Base-by-base conservation (phyloP, 2,888 invertebrate genomes). In the Trissonchulus latispiculum region DNA sequence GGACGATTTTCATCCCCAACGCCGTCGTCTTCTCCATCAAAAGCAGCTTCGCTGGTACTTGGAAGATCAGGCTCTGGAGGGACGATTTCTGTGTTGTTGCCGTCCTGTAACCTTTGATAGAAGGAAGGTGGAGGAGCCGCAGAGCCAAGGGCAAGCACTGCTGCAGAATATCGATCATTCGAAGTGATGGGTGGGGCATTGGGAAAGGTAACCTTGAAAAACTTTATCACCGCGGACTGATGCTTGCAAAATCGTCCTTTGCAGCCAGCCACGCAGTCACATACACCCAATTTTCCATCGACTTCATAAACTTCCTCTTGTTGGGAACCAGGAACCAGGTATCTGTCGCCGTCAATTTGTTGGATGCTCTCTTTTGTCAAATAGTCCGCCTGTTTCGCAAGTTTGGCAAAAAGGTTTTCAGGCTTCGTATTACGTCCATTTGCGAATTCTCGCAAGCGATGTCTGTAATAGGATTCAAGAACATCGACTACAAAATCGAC, bases 201-300 rank as follows among this genome's bases (percentile, higher is more conserved):
- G 29, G 64, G 64, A 62, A 62, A 29, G 29, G 3, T 8, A 3
- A 29, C 64, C 3, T 3, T 8, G 29, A 62, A 62, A 31, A 62
- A 62, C 3, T 62, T 3, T 3, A n/a, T 31, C 3, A 62, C 64
- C 15, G 64, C 64, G 3, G 64, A 15, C n/a, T 62, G 64, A 62
- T 62, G 64, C 64, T 62, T 62, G 28, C 64, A 62, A n/a, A 3
- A 62, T n/a, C 31, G n/a, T 62, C 64, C 64, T 15, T 62, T 31
- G 3, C 3, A 29, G 28, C 64, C 31, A 62, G 29, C 64, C 3
- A 29, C 64, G 31, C 64, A 62, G 29, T 62, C 28, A 29, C 64
- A 62, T 18, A 62, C 3, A n/a, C 64, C 64, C 15, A 62, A 3
- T 29, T 31, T n/a, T 3, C 29, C 3, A n/a, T 62, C 64, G 3